These are phyloP conservation scores for Hippasteria phrygiana DNA, from an alignment of 53 echinoderm and acorn worm genomes.

Conservation along the genomic window DNA sequence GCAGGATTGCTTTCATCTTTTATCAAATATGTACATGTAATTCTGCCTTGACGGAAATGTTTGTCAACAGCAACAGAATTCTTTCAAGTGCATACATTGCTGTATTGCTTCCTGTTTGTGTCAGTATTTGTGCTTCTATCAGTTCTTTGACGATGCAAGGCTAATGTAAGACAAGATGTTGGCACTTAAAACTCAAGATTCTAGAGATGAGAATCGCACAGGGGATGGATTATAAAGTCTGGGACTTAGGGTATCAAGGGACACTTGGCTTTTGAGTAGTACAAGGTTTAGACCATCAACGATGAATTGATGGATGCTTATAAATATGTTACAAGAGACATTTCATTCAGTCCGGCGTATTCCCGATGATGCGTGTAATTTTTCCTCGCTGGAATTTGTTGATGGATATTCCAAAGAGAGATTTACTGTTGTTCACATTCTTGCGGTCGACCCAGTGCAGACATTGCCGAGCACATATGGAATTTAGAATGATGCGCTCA, in stretches of 20 bases:
- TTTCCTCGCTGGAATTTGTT: not conserved
- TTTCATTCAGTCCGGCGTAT: not conserved
- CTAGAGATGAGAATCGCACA: not conserved
- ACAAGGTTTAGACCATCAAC: not conserved
- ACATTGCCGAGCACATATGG: not conserved
- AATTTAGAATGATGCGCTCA: not conserved
- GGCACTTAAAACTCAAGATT: conserved; percentile 6
- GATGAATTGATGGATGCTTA: not conserved
- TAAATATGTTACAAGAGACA: not conserved
- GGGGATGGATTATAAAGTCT: not conserved
- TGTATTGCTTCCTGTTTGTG: not conserved
- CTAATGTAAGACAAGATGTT: not conserved
- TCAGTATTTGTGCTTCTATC: conserved; percentile 20
- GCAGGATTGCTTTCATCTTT: not conserved
- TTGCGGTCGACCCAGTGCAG: not conserved
- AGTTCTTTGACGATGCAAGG: not conserved
- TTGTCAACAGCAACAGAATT: not conserved
- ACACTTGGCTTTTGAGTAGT: not conserved
- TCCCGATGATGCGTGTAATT: not conserved
- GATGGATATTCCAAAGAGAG: conserved; percentile 40
- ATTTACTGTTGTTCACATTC: conserved; percentile 3
- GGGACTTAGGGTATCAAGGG: not conserved
- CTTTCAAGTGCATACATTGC: not conserved
- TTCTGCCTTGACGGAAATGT: no score
- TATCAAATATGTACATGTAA: not conserved